Conservation (phyloP, 2,797 vertebrate genomes). For the Schizothorax lantsangensis region DNA sequence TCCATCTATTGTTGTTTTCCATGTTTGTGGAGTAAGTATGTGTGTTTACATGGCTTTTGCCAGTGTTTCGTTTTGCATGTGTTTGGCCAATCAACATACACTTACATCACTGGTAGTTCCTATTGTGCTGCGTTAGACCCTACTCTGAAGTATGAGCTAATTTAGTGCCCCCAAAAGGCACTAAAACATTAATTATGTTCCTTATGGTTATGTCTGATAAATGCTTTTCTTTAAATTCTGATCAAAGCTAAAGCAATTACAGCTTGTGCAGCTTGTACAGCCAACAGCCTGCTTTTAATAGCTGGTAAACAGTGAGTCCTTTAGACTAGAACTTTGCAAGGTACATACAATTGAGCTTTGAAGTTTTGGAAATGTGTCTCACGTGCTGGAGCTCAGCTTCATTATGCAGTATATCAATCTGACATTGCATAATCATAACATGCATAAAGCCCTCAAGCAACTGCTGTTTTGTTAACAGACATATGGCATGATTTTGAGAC, state of each 20-base stretch:
- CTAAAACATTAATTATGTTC: background rate
- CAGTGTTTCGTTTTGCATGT: background rate
- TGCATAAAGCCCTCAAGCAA: background rate
- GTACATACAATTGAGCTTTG: slow-evolving; percentile 13
- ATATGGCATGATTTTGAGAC: slow-evolving; percentile 2
- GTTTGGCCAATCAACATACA: background rate
- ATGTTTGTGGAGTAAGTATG: background rate
- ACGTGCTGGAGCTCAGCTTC: slow-evolving; percentile 52
- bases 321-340: background rate
- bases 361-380: slow-evolving; percentile 52
- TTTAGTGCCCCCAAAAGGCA: background rate
- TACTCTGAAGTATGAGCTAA: background rate
- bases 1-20: background rate
- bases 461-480: background rate
- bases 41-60: background rate
- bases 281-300: background rate
- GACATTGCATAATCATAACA: slow-evolving; percentile 32
- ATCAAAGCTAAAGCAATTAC: background rate
- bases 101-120: background rate
- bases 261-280: background rate
- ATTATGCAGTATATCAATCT: slow-evolving; percentile 6
- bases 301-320: background rate
- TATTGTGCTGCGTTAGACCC: background rate
- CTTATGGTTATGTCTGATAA: background rate
- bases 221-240: background rate